These are phyloP conservation scores for Ataeniobius toweri DNA, from an alignment of 2,797 vertebrate species.

Conservation along the genomic window DNA sequence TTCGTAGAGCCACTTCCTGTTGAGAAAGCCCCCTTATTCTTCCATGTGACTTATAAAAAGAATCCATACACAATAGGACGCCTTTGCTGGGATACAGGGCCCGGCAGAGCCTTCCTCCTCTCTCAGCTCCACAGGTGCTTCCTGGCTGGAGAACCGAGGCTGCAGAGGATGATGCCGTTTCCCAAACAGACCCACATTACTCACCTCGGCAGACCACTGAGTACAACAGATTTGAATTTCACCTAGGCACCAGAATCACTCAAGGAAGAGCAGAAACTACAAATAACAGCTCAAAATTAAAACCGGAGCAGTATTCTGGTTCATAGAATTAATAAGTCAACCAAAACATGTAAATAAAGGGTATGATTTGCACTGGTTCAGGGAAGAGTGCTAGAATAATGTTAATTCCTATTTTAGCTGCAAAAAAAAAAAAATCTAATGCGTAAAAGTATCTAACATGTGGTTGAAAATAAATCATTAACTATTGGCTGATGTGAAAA, in stretches of 20 bases:
- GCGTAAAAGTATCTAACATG: not conserved
- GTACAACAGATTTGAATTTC: slow-evolving; percentile 30
- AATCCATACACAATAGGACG: slow-evolving; percentile 73
- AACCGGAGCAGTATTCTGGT: not conserved
- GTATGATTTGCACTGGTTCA: not conserved
- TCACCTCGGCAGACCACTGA: slow-evolving; percentile 56
- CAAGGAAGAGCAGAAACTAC: not conserved
- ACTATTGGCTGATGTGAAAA: not conserved
- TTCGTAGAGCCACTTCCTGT: slow-evolving; percentile 70
- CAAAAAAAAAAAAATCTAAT: not conserved
- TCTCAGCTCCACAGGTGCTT: slow-evolving; percentile 77
- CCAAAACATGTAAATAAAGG: not conserved
- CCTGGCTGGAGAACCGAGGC: slow-evolving; percentile 68
- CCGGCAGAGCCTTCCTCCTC: slow-evolving; percentile 15
- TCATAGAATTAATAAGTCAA: not conserved
- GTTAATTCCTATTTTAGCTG: no score
- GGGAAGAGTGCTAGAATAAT: no score
- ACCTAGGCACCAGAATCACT: slow-evolving; percentile 9
- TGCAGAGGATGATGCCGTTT: slow-evolving; percentile 64
- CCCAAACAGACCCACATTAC: slow-evolving; percentile 51
- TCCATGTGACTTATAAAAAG: slow-evolving; percentile 73
- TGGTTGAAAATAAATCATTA: not conserved
- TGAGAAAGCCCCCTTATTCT: slow-evolving; percentile 63
- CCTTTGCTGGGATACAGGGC: slow-evolving; percentile 31
- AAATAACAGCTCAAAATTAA: not conserved